These are phyloP conservation scores for Habrosyne pyritoides DNA, from an alignment of 2,888 invertebrate species.

Conservation along the genomic window DNA sequence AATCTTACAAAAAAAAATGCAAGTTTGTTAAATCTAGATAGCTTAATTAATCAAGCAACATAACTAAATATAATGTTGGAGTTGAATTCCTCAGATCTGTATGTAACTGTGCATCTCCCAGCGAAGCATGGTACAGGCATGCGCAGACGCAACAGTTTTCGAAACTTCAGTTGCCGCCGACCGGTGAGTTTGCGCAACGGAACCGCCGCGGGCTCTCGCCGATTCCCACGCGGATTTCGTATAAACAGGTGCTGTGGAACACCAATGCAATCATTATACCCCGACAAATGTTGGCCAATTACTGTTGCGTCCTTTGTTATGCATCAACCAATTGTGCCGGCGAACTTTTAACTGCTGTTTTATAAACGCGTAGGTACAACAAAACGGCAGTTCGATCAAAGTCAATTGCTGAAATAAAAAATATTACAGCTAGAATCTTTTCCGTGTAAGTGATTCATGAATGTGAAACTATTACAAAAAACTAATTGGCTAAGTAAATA, in stretches of 20 bases:
- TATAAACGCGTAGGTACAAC: background rate
- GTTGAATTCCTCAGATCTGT: constrained; percentile 28
- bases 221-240: constrained; percentile 82
- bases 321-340: background rate
- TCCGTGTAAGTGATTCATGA: background rate
- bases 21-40: constrained; percentile 27
- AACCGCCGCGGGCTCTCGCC: constrained; percentile 50
- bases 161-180: constrained; percentile 40
- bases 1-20: constrained; percentile 15
- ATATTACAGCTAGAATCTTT: background rate
- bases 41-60: constrained; percentile 22
- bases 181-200: constrained; percentile 63
- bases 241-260: constrained; percentile 64
- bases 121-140: constrained; percentile 31
- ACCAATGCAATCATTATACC: constrained; percentile 59
- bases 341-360: background rate
- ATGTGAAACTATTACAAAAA: background rate
- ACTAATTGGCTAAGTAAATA: background rate
- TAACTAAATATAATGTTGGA: constrained; percentile 22
- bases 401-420: background rate
- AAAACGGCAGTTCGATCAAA: background rate
- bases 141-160: constrained; percentile 53
- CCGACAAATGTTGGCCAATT: constrained; percentile 56
- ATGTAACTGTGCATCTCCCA: constrained; percentile 35
- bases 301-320: constrained; percentile 45